Evolutionary conservation across 2,113 vertebrate genomes (phyloP).

Genomic region (Austrofundulus limnaeus): DNA sequence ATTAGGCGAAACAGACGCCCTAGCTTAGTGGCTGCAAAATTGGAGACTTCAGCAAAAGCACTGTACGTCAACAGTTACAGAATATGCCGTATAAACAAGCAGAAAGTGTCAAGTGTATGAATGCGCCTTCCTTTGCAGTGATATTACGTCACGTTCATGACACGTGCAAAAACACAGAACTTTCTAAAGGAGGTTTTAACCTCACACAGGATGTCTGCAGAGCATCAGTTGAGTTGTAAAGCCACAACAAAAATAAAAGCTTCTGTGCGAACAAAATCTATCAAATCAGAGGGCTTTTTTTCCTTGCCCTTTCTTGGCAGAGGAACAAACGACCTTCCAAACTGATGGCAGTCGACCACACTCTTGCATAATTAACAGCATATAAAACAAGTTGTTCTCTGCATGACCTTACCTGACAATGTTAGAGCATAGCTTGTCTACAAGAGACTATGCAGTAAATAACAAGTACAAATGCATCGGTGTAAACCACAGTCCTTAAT

Average conservation of each 20-base stretch:
- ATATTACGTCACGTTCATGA: constrained; percentile 30
- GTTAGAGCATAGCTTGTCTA: constrained; percentile 36
- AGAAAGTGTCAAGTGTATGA: constrained; percentile 38
- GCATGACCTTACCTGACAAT: constrained; percentile 70
- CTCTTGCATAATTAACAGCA: constrained; percentile 72
- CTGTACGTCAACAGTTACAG: constrained; percentile 40
- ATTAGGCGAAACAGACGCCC: constrained; percentile 65
- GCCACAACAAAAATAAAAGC: constrained; percentile 35
- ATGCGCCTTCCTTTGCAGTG: constrained; percentile 20
- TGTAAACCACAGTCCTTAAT: constrained; percentile 8
- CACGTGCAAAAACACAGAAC: constrained; percentile 8
- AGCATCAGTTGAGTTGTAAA: constrained; percentile 8
- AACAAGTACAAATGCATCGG: constrained; percentile 26
- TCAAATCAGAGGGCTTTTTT: constrained; percentile 18
- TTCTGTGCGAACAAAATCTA: constrained; percentile 1
- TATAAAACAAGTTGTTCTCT: constrained; percentile 65
- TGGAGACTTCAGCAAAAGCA: constrained; percentile 63
- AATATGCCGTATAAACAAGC: constrained; percentile 58
- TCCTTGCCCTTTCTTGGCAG: constrained; percentile 31
- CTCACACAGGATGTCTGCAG: constrained; percentile 41
- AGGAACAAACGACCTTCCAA: constrained; percentile 57
- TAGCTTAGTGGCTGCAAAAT: constrained; percentile 52
- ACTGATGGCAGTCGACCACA: constrained; percentile 60
- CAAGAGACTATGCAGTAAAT: constrained; percentile 36
- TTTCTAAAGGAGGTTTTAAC: constrained; percentile 23